phyloP scores from a whole-genome alignment of 64 coral and sea anemone species.

The Stylophora pistillata region DNA sequence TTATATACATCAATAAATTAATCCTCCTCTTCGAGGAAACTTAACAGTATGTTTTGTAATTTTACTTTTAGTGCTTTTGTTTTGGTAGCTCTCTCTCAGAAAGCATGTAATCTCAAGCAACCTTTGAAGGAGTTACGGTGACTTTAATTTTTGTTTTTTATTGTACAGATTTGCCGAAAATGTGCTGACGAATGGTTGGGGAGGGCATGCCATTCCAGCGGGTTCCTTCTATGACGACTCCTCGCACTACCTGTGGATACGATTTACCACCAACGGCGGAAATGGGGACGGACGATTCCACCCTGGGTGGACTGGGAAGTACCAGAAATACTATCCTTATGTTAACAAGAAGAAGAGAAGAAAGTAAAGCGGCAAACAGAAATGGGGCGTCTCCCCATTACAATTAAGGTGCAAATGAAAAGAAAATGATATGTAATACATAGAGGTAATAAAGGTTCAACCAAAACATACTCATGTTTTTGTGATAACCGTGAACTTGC shows the following conservation, averaged over 20 bases:
- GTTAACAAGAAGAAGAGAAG: slow-evolving; percentile 45
- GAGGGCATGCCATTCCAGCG: slow-evolving; percentile 41
- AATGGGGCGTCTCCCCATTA: too few species aligned
- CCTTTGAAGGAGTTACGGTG: background rate
- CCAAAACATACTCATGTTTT: too few species aligned
- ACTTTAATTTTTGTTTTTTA: background rate
- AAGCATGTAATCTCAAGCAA: background rate
- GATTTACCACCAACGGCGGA: slow-evolving; percentile 60
- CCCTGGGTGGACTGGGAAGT: slow-evolving; percentile 65
- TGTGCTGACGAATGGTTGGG: slow-evolving; percentile 39
- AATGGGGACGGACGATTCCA: slow-evolving; percentile 21
- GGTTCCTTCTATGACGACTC: slow-evolving; percentile 1
- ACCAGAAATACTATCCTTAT: slow-evolving; percentile 70
- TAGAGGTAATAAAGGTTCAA: too few species aligned
- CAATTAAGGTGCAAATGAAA: too few species aligned
- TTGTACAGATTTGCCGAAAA: slow-evolving; percentile 52
- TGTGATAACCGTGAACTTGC: too few species aligned
- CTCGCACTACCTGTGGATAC: slow-evolving; percentile 68
- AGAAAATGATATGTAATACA: too few species aligned
- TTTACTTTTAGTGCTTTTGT: too few species aligned
- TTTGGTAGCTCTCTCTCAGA: background rate
- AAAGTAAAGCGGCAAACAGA: background rate
- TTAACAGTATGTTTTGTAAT: too few species aligned
- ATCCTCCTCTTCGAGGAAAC: too few species aligned
- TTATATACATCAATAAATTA: too few species aligned